Evolutionary conservation across 2,797 vertebrate genomes (phyloP), one percentile per base, ranked within the genome.

Genomic region (Glyptemys insculpta): DNA sequence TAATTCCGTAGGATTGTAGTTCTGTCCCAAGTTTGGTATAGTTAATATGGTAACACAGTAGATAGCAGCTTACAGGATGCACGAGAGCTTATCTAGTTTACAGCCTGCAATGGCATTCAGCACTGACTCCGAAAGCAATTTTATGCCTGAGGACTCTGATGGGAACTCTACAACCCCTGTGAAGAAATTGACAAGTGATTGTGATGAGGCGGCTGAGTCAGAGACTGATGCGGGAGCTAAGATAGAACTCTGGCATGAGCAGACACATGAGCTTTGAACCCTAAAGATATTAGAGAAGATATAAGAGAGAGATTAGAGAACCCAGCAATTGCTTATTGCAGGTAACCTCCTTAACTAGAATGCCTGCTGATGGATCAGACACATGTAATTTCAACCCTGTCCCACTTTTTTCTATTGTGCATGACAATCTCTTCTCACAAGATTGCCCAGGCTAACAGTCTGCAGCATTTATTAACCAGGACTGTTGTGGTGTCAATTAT

Each of bases 81-180:
- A 44, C 29, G n/a, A 86, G 93, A 62, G 79, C 25, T 95, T 89
- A 91, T 50, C 81, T 91, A 76, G 59, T 90, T 53, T 86, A 8
- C 56, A 93, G 87, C 84, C 52, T 84, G 87, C 0, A 6, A 80
- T 83, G 44, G 62, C 53, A 56, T 68, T 88, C 88, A 89, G 6
- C 87, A 14, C 49, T 96, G 95, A 95, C 82, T 96, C 96, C 94
- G 95, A 97, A 93, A 87, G 83, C 56, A 57, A 87, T 89, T 85
- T 94, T 91, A 88, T 93, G 95, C 88, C 82, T 95, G 85, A 96
- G 44, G 59, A 84, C 87, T 49, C 86, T 93, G 93, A 86, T 79
- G 91, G 94, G 62, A 96, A 87, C 57, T 92, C 29, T 93, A 31
- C 81, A 85, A 92, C 53, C 81, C 80, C 47, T 23, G 85, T 65